Conservation (phyloP, 1,140 invertebrate species). For the Cydia amplana region DNA sequence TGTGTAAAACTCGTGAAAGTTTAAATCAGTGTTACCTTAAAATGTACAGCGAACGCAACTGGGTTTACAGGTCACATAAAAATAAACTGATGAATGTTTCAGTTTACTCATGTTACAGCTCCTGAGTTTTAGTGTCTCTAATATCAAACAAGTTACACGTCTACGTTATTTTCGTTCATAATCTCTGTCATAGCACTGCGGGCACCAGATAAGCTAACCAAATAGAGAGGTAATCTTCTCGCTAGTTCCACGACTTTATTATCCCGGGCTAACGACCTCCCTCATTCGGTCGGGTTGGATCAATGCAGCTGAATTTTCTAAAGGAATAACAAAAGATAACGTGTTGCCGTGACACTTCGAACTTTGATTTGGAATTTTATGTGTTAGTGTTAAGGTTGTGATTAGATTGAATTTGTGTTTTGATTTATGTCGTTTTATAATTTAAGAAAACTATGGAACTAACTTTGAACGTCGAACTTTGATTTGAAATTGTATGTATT, state of each 20-base stretch:
- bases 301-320: constrained; percentile 30
- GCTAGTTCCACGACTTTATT: constrained; percentile 63
- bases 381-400: not conserved
- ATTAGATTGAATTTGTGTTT: not conserved
- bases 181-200: constrained; percentile 50
- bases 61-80: not conserved
- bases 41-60: too few relatives aligned
- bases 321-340: not conserved
- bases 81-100: not conserved
- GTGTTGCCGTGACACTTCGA: not conserved
- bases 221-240: constrained; percentile 68
- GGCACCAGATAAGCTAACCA: constrained; percentile 61
- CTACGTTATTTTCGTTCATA: constrained; percentile 28
- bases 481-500: not conserved
- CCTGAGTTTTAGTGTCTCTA: not conserved
- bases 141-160: not conserved
- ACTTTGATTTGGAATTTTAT: not conserved
- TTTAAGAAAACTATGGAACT: not conserved
- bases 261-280: constrained; percentile 58
- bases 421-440: not conserved
- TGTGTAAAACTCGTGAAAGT: too few relatives aligned
- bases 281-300: constrained; percentile 56
- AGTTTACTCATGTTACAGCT: not conserved
- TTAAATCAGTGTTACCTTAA: too few relatives aligned
- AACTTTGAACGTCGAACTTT: not conserved